phyloP scores from a whole-genome alignment of 2,888 invertebrate genomes.

The Atethmia centrago region DNA sequence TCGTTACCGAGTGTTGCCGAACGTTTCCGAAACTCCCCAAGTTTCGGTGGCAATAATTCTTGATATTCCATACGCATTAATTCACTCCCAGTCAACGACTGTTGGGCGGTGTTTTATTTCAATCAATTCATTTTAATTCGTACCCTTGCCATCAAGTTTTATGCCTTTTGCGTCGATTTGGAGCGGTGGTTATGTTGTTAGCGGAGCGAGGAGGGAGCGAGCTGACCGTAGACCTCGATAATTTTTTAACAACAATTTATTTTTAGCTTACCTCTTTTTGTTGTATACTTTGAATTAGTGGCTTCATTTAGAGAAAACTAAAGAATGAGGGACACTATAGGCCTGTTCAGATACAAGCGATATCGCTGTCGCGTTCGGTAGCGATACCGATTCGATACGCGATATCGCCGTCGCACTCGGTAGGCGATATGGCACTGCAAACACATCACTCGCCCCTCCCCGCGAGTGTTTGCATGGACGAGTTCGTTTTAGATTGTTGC shows the following conservation, averaged over 20 bases:
- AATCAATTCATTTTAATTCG: slow-evolving; percentile 69
- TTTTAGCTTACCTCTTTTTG: too few relatives aligned
- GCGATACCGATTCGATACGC: too few relatives aligned
- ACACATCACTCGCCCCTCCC: too few relatives aligned
- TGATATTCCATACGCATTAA: slow-evolving; percentile 64
- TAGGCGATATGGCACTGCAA: too few relatives aligned
- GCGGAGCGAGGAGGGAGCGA: slow-evolving; percentile 24
- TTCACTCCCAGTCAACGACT: slow-evolving; percentile 57
- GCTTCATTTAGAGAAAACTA: neutral
- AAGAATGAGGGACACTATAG: neutral
- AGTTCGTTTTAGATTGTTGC: too few relatives aligned
- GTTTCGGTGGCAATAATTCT: slow-evolving; percentile 58
- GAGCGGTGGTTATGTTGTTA: slow-evolving; percentile 16
- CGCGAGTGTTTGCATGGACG: too few relatives aligned
- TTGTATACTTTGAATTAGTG: neutral
- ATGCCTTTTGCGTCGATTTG: slow-evolving; percentile 49
- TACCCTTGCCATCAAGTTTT: slow-evolving; percentile 58
- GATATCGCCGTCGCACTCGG: too few relatives aligned
- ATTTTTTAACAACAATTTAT: too few relatives aligned
- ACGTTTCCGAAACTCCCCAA: slow-evolving; percentile 49
- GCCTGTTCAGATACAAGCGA: too few relatives aligned
- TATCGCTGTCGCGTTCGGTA: too few relatives aligned
- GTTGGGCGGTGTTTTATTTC: slow-evolving; percentile 66
- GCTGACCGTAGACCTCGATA: too few relatives aligned
- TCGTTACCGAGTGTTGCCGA: slow-evolving; percentile 49